Evolutionary conservation across 1,140 invertebrate genomes (phyloP).

Genomic region (Drosophila repletoides): DNA sequence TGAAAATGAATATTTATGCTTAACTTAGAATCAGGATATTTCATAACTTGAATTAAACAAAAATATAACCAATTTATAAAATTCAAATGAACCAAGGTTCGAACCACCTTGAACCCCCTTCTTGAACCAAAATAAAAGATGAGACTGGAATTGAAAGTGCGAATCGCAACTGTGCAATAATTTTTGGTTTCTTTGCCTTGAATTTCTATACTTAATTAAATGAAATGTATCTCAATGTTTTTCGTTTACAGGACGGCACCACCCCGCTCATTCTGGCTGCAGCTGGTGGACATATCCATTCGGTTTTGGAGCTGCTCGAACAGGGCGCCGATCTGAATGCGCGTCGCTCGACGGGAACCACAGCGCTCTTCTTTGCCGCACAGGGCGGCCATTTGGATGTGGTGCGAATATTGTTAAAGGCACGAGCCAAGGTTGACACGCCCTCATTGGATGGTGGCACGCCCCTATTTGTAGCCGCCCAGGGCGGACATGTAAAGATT

Average conservation of each 20-base stretch:
- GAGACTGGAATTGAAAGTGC: too few relatives aligned
- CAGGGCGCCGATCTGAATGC: constrained; percentile 94
- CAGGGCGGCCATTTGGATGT: constrained; percentile 95
- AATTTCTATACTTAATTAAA: background rate
- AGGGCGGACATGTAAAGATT: constrained; percentile 94
- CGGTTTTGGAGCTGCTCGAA: constrained; percentile 92
- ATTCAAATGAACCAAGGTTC: too few relatives aligned
- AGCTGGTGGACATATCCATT: constrained; percentile 93
- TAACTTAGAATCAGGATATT: too few relatives aligned
- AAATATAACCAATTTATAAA: too few relatives aligned
- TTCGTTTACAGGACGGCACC: constrained; percentile 91
- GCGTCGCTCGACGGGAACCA: constrained; percentile 93
- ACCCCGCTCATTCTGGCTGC: constrained; percentile 95
- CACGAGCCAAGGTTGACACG: constrained; percentile 90
- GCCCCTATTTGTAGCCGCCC: constrained; percentile 94
- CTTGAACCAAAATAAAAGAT: too few relatives aligned
- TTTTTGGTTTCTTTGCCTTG: background rate
- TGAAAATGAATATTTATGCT: too few relatives aligned
- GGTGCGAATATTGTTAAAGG: constrained; percentile 88
- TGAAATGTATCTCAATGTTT: background rate
- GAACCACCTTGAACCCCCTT: too few relatives aligned
- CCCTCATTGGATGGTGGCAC: constrained; percentile 96
- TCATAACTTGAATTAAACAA: too few relatives aligned
- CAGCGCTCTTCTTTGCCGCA: constrained; percentile 94
- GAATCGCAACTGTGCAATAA: too few relatives aligned